phyloP scores from a whole-genome alignment of 2,888 invertebrate genomes.

The Tupiocoris notatus region DNA sequence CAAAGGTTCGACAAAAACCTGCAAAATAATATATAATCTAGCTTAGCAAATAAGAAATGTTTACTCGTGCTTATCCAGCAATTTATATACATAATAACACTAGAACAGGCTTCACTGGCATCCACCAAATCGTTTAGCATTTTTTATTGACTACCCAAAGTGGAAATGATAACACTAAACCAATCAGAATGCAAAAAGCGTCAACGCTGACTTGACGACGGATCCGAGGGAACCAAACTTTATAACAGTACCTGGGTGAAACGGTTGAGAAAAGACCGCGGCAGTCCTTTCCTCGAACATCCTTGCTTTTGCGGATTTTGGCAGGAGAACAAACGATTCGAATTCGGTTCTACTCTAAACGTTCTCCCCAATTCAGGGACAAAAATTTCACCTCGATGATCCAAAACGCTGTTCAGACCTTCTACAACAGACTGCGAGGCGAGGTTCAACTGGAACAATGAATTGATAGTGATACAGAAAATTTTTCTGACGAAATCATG shows the following conservation, averaged over 20 bases:
- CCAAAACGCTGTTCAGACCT: slow-evolving; percentile 96
- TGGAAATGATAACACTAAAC: no score
- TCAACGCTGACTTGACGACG: no score
- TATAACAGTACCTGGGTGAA: slow-evolving; percentile 95
- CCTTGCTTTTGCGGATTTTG: slow-evolving; percentile 97
- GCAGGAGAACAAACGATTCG: slow-evolving; percentile 91
- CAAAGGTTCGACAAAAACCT: slow-evolving; percentile 63
- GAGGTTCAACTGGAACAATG: slow-evolving; percentile 85
- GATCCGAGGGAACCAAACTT: no score
- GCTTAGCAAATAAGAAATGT: neutral
- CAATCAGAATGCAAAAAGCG: no score
- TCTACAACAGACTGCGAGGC: slow-evolving; percentile 98
- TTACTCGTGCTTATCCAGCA: neutral
- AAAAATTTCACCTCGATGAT: slow-evolving; percentile 93
- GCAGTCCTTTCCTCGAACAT: slow-evolving; percentile 91
- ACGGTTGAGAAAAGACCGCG: slow-evolving; percentile 94
- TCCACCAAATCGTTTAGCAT: no score
- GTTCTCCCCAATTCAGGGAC: slow-evolving; percentile 90
- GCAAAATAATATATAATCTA: slow-evolving; percentile 23
- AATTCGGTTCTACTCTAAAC: slow-evolving; percentile 68
- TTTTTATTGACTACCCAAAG: no score
- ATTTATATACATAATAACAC: slow-evolving; percentile 18
- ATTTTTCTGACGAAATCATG: no score
- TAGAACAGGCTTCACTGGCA: no score
- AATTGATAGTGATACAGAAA: no score